phyloP scores from a whole-genome alignment of 2,888 invertebrate genomes.

The Hyalella azteca region DNA sequence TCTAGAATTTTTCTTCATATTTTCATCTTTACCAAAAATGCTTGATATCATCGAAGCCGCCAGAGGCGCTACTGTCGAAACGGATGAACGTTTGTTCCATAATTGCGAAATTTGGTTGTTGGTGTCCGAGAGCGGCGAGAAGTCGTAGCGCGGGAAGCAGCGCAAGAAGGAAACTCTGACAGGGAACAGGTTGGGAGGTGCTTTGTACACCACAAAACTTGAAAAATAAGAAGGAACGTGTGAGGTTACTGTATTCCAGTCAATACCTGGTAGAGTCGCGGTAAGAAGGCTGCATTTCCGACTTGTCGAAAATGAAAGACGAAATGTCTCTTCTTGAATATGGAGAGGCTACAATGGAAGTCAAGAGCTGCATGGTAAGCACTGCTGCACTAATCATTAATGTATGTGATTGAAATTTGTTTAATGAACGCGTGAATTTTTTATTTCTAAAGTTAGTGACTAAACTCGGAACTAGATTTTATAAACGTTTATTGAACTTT shows the following conservation, averaged over 20 bases:
- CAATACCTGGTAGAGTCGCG: neutral
- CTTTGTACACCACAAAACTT: neutral
- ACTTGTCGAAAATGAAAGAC: neutral
- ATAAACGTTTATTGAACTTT: neutral
- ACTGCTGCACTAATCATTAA: no score
- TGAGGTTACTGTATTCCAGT: neutral
- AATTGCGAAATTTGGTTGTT: no score
- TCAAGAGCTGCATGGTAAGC: slow-evolving; percentile 6
- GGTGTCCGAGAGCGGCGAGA: no score
- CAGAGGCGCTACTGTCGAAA: no score
- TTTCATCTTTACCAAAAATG: no score
- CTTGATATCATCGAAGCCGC: no score
- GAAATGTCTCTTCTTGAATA: neutral
- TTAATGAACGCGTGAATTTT: no score
- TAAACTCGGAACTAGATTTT: neutral
- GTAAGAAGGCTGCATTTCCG: neutral
- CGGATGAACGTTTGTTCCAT: no score
- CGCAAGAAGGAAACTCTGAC: no score
- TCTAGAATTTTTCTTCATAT: no score
- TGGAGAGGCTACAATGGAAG: slow-evolving; percentile 32
- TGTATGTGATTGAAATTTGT: no score
- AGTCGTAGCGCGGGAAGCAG: no score
- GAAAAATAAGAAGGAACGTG: neutral
- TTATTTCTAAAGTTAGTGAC: neutral
- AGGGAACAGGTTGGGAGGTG: neutral